Base-by-base conservation (phyloP, 2,888 invertebrate genomes). In the Sturmia bella region DNA sequence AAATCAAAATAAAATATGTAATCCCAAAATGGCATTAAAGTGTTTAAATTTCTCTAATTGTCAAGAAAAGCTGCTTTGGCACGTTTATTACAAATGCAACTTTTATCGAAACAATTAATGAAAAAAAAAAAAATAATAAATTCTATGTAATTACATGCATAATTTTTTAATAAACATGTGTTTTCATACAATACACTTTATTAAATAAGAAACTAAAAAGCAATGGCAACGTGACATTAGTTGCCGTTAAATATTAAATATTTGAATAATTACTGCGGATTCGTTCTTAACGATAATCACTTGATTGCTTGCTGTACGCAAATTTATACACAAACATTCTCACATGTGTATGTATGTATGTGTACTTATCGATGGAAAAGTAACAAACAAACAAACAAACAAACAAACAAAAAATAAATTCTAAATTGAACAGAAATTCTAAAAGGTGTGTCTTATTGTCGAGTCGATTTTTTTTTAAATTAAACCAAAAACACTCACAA, bases 221-320 rank as follows among this genome's bases (percentile, higher is more conserved):
- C 17, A 27, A 52, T 56, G 48, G 48, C 50, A 68, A 75, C 82
- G 74, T 82, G 78, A 82, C 74, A 78, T 70, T 78, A 64, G 15
- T 57, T 66, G 54, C 74, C 70, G 82, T 70, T 78, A 70, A 13
- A 48, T 57, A 21, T 19, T 54, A 70, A 11, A n/a, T n/a, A n/a
- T n/a, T 13, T 24, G 64, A 56, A 41, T 41, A 45, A 52, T 56
- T 78, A 70, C 78, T 82, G 78, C 82, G 82, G 74, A 82, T 78
- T 74, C 52, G 82, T 70, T 78, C 77, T 78, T 74, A 41, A 41
- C 39, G 21, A 39, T 39, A 50, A 52, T 19, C 21, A 19, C 39
- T 70, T 45, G 11, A 2, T 45, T 50, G 13, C 59, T 48, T 75
- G 15, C 27, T 9, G 24, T 69, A 63, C 56, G 61, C 73, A 74